A percentile compares a stretch with the other conserved stretches of the same genome.
These are phyloP conservation scores for Penaeus monodon DNA, from an alignment of 2,888 invertebrate species.

Conservation along the genomic window DNA sequence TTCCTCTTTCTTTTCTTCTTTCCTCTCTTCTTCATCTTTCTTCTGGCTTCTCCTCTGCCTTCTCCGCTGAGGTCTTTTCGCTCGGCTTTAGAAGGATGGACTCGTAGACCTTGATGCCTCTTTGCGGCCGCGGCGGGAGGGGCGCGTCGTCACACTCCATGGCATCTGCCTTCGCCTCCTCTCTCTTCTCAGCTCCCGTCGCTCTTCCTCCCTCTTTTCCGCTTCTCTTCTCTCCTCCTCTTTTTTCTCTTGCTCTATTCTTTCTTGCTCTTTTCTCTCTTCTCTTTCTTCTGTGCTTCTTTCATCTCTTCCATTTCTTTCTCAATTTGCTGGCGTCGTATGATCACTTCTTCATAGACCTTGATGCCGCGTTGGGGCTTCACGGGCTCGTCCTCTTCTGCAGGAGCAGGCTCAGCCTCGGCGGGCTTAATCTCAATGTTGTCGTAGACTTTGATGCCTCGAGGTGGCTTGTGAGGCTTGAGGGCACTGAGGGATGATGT, in stretches of 20 bases:
- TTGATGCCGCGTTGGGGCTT: conserved; percentile 52
- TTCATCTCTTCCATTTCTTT: too few species aligned
- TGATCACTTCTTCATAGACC: conserved; percentile 52
- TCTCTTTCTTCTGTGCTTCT: too few species aligned
- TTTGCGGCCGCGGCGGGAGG: conserved; percentile 29
- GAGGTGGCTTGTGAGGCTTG: conserved; percentile 48
- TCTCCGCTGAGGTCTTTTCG: background rate
- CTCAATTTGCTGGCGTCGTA: background rate
- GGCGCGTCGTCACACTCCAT: too few species aligned
- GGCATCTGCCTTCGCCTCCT: too few species aligned
- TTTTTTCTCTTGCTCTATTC: too few species aligned
- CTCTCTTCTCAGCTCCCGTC: too few species aligned
- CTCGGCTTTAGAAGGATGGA: conserved; percentile 3
- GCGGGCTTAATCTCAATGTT: conserved; percentile 7
- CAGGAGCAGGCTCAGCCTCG: conserved; percentile 1
- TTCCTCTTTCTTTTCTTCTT: background rate
- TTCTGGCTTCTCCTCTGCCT: background rate
- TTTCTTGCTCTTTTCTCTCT: too few species aligned
- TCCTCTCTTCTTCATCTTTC: background rate
- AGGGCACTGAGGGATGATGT: conserved; percentile 62
- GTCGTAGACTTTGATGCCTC: conserved; percentile 57
- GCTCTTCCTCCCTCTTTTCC: too few species aligned
- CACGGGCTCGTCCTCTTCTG: conserved; percentile 18
- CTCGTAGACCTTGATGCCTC: conserved; percentile 55
- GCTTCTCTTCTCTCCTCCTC: too few species aligned